Evolutionary conservation across 2,113 vertebrate species (phyloP), one percentile per base, ranked within the genome.

Genomic region (Nibea albiflora): DNA sequence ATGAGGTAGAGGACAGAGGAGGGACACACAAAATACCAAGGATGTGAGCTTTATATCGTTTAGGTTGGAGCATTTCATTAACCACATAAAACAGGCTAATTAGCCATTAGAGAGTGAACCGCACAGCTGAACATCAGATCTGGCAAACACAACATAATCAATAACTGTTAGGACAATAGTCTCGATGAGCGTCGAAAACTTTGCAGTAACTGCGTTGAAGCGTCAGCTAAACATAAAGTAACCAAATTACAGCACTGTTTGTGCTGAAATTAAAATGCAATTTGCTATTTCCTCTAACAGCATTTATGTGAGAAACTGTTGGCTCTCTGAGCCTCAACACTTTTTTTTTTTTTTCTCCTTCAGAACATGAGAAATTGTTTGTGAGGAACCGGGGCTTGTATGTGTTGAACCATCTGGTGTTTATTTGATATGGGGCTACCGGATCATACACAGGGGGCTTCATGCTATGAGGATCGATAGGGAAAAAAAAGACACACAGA

Each of bases 51-150:
- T 10, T 71, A 47, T 81, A 84, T 81, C 28, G 28, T 81, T 69
- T 20, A 95, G 89, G 94, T 96, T 96, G 95, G 92, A 96, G 94
- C 89, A 94, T 95, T 96, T 96, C 95, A 96, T 96, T 96, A 95
- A 95, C 94, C 94, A 93, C 93, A 94, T 94, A 94, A 96, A 96
- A 95, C 90, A 93, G 92, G 91, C 94, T 84, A 95, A 97, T 96
- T 96, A 96, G 94, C 92, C 92, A 93, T 94, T 93, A 76, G 88
- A 92, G 95, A 96, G 66, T 86, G 78, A 72, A 72, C 69, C 16
- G 58, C 58, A 76, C 52, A 85, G 77, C 58, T 64, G 19, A 86
- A 78, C 77, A 83, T 78, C 74, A 82, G 77, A 88, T 77, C 80
- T 75, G 78, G 64, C 68, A 76, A 69, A 53, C 35, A 60, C 28